A percentile compares a stretch with the other conserved stretches of the same genome.
Evolutionary conservation across 1,140 invertebrate species (phyloP).

Genomic region (Zaprionus ornatus): DNA sequence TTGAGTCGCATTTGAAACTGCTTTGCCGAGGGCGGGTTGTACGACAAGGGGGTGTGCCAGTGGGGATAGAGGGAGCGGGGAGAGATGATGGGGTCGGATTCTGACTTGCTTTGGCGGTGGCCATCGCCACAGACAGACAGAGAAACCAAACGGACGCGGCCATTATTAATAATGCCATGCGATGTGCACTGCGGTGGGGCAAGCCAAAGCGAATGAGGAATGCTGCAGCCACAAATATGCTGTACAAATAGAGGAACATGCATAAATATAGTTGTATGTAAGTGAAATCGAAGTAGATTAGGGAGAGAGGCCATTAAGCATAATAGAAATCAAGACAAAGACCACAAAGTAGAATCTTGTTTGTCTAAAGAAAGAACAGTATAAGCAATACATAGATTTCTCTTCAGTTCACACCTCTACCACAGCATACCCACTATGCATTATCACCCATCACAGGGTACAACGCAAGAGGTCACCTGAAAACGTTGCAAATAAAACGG

Average conservation of each 20-base stretch:
- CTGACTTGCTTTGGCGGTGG: constrained; percentile 42
- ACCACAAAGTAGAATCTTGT: no score
- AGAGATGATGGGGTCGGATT: constrained; percentile 15
- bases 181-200: constrained; percentile 41
- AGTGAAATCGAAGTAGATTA: neutral
- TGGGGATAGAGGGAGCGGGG: no score
- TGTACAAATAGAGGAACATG: neutral
- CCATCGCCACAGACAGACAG: constrained; percentile 30
- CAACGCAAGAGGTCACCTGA: constrained; percentile 65
- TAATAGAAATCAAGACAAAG: neutral
- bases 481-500: constrained; percentile 79
- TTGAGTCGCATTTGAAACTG: constrained; percentile 81
- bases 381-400: no score
- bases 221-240: neutral
- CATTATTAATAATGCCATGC: constrained; percentile 78
- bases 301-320: neutral
- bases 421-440: neutral
- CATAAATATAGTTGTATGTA: neutral
- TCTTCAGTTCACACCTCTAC: no score
- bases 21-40: constrained; percentile 58
- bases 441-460: neutral
- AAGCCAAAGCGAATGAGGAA: neutral
- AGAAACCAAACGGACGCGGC: constrained; percentile 35
- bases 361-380: no score
- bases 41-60: neutral